Conservation (phyloP, 2,113 vertebrate species). For the Sarotherodon lohbergeri region DNA sequence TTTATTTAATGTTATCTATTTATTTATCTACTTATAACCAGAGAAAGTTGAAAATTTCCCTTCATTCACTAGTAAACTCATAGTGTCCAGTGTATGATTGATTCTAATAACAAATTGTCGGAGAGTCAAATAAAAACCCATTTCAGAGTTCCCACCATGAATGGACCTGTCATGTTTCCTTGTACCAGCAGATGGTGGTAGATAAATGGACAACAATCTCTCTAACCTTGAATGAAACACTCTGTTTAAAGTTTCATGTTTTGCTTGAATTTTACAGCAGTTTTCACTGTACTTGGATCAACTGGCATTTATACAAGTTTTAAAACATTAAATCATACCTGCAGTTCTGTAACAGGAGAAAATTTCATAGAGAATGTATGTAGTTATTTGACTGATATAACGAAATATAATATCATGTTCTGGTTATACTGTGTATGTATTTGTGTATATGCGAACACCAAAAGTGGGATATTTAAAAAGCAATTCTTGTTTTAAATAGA, state of each 20-base stretch:
- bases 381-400: background rate
- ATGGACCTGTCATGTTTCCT: background rate
- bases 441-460: background rate
- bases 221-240: background rate
- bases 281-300: background rate
- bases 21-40: background rate
- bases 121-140: background rate
- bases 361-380: background rate
- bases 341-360: background rate
- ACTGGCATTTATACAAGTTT: background rate
- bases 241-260: background rate
- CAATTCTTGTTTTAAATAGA: background rate
- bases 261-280: background rate
- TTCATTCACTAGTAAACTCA: background rate
- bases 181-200: background rate
- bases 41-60: background rate
- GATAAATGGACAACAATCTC: background rate
- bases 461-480: background rate
- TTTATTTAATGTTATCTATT: background rate
- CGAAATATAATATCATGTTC: background rate
- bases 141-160: background rate
- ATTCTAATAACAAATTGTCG: background rate
- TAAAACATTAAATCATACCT: background rate
- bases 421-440: background rate
- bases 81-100: background rate